These are phyloP conservation scores for Camarhynchus parvulus DNA, from an alignment of 2,113 vertebrate species.

Conservation along the genomic window DNA sequence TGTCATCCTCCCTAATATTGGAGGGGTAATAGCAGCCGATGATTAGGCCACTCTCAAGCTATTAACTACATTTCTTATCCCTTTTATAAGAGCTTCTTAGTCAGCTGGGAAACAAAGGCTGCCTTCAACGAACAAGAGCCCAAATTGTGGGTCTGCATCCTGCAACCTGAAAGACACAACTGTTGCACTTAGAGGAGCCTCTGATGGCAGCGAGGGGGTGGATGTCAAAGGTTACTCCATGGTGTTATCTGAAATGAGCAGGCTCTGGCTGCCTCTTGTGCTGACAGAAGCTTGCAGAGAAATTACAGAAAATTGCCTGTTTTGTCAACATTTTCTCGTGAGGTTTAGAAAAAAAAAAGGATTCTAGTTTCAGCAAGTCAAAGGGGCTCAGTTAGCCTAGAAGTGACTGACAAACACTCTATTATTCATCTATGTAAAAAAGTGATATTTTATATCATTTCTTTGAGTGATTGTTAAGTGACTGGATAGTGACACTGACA, in stretches of 20 bases:
- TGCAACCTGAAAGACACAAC: constrained; percentile 91
- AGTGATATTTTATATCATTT: constrained; percentile 94
- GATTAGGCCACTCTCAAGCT: constrained; percentile 90
- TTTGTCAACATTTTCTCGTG: constrained; percentile 94
- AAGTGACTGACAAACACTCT: constrained; percentile 91
- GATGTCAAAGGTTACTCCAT: constrained; percentile 86
- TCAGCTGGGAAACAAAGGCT: constrained; percentile 84
- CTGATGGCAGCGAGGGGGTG: constrained; percentile 70
- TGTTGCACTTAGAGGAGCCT: constrained; percentile 83
- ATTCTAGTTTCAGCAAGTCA: constrained; percentile 75
- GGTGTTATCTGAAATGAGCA: constrained; percentile 85
- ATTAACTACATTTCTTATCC: constrained; percentile 94
- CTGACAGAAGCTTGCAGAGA: constrained; percentile 83
- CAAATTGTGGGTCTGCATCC: constrained; percentile 75
- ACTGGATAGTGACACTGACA: constrained; percentile 76
- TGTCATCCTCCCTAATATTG: constrained; percentile 94
- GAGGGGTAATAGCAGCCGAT: constrained; percentile 89
- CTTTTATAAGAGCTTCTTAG: constrained; percentile 81
- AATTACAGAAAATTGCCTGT: constrained; percentile 96
- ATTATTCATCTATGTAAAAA: constrained; percentile 84
- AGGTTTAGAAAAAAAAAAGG: constrained; percentile 84
- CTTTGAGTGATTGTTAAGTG: constrained; percentile 91
- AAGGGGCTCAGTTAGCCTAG: constrained; percentile 81
- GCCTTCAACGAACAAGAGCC: constrained; percentile 75
- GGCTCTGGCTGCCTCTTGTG: constrained; percentile 82